Base-by-base conservation (phyloP, 1,140 invertebrate genomes). In the Copidosoma floridanum region DNA sequence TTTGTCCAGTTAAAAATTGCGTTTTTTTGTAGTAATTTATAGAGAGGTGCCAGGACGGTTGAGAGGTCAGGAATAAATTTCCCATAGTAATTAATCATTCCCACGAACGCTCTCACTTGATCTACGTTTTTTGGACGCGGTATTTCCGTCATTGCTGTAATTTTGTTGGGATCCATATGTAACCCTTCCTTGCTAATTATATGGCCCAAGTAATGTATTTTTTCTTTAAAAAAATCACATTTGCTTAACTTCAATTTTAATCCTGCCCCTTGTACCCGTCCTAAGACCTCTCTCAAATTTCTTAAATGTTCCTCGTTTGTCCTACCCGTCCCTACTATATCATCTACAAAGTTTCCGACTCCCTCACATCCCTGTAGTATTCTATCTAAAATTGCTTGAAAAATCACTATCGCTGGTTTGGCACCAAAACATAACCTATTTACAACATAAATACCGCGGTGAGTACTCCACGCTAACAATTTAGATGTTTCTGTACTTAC, bases 21-120 rank as follows among this genome's bases (percentile, higher is more conserved):
- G 14, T 35, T 37, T 38, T 54, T 54, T 18, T 26, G 3, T 24
- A 47, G n/a, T 23, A 47, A 24, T 47, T 47, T 6, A 47, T 47
- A 47, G 8, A 47, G 23, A 21, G 51, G 51, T 4, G 12, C 40
- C 14, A 54, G 3, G 12, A 40, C 14, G 12, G 7, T 40, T 6
- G 32, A 3, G n/a, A 21, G 44, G 55, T 76, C 73, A 4, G 63
- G 70, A 8, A 81, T 68, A 57, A 84, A 83, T 40, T 71, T 68
- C 3, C 73, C 62, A 66, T 83, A 83, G 65, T 79, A 84, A 23
- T 72, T 73, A 4, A 77, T 68, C 63, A 83, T 68, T 3, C 81
- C 80, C 2, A 83, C 56, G 60, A 83, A 83, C 6, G 65, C 52
- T 65, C 76, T 66, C 0, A 82, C 59, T 61, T 77, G 71, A 5